Conservation (phyloP, 2,797 vertebrate species). For the Acanthopagrus latus region DNA sequence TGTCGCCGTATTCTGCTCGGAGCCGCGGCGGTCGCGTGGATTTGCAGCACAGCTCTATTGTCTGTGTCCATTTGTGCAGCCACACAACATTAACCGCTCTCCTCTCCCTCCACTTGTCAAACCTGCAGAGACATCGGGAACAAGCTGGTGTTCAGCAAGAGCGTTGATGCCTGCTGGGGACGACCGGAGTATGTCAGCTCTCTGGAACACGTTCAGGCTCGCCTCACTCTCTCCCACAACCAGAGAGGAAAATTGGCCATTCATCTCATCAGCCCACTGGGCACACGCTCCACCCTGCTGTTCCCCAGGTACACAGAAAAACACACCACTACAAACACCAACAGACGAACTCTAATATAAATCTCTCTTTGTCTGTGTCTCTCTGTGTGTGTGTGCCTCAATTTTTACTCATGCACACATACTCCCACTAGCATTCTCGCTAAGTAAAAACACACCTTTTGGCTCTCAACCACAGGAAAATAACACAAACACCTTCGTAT, state of each 20-base stretch:
- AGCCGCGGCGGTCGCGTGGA: constrained; percentile 29
- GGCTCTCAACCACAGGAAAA: constrained; percentile 1
- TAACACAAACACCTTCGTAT: background rate
- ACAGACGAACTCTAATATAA: constrained; percentile 13
- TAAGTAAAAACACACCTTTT: background rate
- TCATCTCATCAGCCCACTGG: constrained; percentile 94
- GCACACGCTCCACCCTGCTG: constrained; percentile 94
- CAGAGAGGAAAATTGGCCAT: constrained; percentile 95
- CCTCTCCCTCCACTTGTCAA: constrained; percentile 51
- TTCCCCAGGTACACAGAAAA: constrained; percentile 89
- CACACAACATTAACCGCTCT: constrained; percentile 70
- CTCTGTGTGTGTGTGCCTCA: constrained; percentile 18
- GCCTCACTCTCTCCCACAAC: constrained; percentile 94
- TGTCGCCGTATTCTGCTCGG: constrained; percentile 29
- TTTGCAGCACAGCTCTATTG: constrained; percentile 43
- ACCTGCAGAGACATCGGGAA: constrained; percentile 91
- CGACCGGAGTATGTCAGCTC: constrained; percentile 89
- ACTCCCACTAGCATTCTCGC: constrained; percentile 17
- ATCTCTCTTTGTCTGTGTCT: constrained; percentile 13
- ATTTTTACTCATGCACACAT: no score
- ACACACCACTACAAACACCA: constrained; percentile 28
- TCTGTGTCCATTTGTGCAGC: constrained; percentile 55
- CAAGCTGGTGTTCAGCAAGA: constrained; percentile 90
- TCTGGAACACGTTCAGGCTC: constrained; percentile 94
- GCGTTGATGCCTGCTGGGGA: constrained; percentile 91